Percentiles rank a stretch among this genome's conserved stretches.
Conservation (phyloP, 2,797 vertebrate genomes). For the Chiloscyllium punctatum region DNA sequence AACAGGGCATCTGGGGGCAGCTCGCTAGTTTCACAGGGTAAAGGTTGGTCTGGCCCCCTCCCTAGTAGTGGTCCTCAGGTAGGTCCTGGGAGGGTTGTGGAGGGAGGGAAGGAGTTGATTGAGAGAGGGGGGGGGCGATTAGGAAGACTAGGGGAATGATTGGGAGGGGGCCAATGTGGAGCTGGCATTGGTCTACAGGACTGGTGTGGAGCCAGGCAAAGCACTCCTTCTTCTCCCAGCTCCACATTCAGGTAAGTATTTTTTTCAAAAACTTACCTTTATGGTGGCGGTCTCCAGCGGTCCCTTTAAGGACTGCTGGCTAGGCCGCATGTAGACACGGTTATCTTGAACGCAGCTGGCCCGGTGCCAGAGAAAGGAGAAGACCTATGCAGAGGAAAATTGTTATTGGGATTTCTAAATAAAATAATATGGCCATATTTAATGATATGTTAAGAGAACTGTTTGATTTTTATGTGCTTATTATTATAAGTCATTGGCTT, state of each 20-base stretch:
- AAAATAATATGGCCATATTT: constrained; percentile 29
- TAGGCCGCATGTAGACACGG: constrained; percentile 35
- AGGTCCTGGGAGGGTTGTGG: neutral
- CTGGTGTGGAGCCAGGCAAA: neutral
- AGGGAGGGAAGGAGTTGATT: neutral
- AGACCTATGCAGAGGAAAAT: constrained; percentile 36
- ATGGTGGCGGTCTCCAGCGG: constrained; percentile 34
- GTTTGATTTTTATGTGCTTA: constrained; percentile 28
- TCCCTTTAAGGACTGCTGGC: constrained; percentile 35
- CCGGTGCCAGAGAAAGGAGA: constrained; percentile 36
- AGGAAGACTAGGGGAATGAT: constrained; percentile 7
- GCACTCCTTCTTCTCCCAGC: constrained; percentile 27
- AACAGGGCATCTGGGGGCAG: neutral
- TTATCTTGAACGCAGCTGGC: constrained; percentile 35
- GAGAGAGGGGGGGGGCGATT: neutral
- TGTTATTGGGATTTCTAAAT: constrained; percentile 35
- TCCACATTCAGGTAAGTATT: constrained; percentile 35
- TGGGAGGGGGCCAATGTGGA: neutral
- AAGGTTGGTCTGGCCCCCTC: neutral
- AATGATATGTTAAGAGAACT: constrained; percentile 27
- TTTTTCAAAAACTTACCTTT: constrained; percentile 36
- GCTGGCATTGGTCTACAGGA: constrained; percentile 11
- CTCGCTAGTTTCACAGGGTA: neutral
- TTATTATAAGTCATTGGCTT: constrained; percentile 25
- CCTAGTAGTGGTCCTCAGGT: neutral